Base-by-base conservation (phyloP, 1,140 invertebrate species). In the Diabrotica undecimpunctata region DNA sequence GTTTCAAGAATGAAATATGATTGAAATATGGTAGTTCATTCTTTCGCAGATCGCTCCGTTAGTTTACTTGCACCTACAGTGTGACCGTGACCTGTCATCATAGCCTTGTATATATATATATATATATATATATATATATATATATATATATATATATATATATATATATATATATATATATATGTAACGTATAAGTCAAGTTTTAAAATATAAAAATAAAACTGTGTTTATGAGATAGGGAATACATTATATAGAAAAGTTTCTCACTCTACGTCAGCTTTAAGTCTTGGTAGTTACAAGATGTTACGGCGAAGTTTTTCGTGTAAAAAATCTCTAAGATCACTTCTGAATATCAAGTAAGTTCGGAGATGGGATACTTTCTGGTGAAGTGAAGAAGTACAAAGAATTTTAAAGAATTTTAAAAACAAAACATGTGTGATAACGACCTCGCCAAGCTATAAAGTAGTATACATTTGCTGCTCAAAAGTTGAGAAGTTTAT, bases 281-380 rank as follows among this genome's bases (percentile, higher is more conserved):
- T 46, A 39, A 58, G 46, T 41, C 41, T 36, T 61, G 13, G 41
- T 46, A 66, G 65, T 62, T 66, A 66, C 65, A 66, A 66, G 65
- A 66, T 66, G 65, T 66, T 66, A 66, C 65, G 60, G 38, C 13
- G 57, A 63, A 66, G 58, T 66, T 66, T 66, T 61, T 51, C 54
- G 54, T 57, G 65, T 66, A 66, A 66, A 66, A 66, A 66, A 66
- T 62, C 57, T 62, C 65, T n/a, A 66, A 66, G 60, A 66, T 62
- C 65, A 56, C 65, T 62, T 61, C 56, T 66, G 65, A 66, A 66
- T 66, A 62, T 66, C 61, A 66, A 66, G 60, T 62, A 51, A 66
- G 65, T 50, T 53, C 51, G 37, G 39, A 61, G 51, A 61, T 61
- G 46, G 59, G 59, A 61, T 61, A 61, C 59, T 61, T 61, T 12